These are phyloP conservation scores for Lacerta viridis DNA, from an alignment of 2,797 vertebrate genomes.

Conservation along the genomic window DNA sequence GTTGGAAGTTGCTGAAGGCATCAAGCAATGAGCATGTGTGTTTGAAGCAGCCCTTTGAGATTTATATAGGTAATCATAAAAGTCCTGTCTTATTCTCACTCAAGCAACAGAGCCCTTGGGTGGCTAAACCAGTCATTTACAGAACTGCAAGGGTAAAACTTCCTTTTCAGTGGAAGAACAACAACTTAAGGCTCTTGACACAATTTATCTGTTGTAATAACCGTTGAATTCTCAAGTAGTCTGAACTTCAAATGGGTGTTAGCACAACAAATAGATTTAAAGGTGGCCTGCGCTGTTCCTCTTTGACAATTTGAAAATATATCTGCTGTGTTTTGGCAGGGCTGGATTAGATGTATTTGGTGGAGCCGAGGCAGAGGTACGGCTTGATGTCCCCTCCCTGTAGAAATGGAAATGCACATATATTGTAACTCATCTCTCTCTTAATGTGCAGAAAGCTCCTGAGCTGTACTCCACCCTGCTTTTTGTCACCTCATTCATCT, in stretches of 20 bases:
- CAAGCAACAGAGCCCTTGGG: neutral
- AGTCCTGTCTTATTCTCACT: neutral
- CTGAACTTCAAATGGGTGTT: constrained; percentile 75
- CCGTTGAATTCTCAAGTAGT: constrained; percentile 74
- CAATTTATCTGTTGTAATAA: constrained; percentile 58
- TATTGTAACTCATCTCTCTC: constrained; percentile 80
- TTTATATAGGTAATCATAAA: neutral
- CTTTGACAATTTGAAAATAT: constrained; percentile 77
- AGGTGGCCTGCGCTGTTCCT: constrained; percentile 66
- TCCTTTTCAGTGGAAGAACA: constrained; percentile 5
- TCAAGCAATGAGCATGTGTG: neutral
- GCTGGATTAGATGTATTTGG: constrained; percentile 78
- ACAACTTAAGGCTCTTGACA: constrained; percentile 39
- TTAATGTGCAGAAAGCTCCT: constrained; percentile 67
- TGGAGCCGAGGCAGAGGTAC: constrained; percentile 67
- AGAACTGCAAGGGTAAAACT: constrained; percentile 31
- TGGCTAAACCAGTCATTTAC: constrained; percentile 17
- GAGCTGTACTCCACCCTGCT: constrained; percentile 76
- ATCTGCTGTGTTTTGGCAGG: constrained; percentile 77
- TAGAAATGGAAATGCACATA: constrained; percentile 84
- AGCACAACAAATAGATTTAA: constrained; percentile 78
- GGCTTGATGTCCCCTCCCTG: constrained; percentile 82
- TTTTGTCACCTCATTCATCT: constrained; percentile 74
- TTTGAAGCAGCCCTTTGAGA: neutral
- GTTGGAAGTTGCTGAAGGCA: neutral